phyloP scores from a whole-genome alignment of 2,113 vertebrate species.

The Drymodes brunneopygia region DNA sequence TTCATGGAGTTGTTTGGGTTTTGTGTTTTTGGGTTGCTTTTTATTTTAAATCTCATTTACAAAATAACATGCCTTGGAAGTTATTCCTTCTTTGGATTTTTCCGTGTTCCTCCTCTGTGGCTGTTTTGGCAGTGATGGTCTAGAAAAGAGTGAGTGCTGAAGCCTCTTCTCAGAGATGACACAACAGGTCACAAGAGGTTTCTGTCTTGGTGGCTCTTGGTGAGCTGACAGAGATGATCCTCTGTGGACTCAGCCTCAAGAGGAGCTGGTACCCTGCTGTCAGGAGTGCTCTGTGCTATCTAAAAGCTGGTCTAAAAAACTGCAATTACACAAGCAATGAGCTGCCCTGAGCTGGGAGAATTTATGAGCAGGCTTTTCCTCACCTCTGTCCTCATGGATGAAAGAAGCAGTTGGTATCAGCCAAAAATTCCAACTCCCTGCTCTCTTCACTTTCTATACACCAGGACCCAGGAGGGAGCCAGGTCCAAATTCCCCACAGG shows the following conservation, averaged over 20 bases:
- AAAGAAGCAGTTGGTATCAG: background rate
- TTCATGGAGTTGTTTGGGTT: background rate
- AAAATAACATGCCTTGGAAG: background rate
- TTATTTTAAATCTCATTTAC: background rate
- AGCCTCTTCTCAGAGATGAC: background rate
- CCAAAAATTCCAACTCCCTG: background rate
- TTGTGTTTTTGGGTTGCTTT: background rate
- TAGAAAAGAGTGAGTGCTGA: background rate
- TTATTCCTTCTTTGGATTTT: background rate
- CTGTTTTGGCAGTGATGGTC: background rate
- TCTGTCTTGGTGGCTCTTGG: background rate
- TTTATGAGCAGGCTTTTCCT: background rate
- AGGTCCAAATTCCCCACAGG: background rate
- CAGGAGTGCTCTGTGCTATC: background rate
- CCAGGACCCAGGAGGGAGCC: background rate
- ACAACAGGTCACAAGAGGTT: accelerated
- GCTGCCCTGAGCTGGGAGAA: background rate
- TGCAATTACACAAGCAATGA: background rate
- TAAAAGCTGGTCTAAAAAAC: background rate
- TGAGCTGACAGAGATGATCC: background rate
- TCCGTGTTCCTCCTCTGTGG: background rate
- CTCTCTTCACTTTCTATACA: background rate
- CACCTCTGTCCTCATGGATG: accelerated
- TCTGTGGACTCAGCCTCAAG: background rate
- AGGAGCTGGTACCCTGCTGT: background rate